Base-by-base conservation (phyloP, 2,113 vertebrate genomes). In the Gambusia affinis region DNA sequence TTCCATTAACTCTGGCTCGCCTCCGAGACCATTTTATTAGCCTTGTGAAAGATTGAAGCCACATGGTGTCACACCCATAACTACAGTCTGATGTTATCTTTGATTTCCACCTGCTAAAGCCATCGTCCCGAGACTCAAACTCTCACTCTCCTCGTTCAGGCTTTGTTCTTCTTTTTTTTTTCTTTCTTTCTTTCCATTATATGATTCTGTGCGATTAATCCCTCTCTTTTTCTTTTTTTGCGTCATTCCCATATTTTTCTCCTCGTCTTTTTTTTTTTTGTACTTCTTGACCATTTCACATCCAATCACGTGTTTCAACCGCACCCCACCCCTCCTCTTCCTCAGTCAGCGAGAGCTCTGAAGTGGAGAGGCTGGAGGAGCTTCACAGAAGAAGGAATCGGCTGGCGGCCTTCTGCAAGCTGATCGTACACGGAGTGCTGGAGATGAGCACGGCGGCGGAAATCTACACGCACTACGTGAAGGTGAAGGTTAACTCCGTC, bases 381-480 rank as follows among this genome's bases (percentile, higher is more conserved):
- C 91, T 97, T 73, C 94, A 96, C 88, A 93, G 72, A 39, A 94
- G 94, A 8, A 92, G 96, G 70, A 94, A 90, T 64, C 92, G 96
- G 75, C 95, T 98, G 22, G 95, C 96, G 24, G 96, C 95, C 1
- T 97, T 93, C 91, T 96, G 96, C 92, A 97, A 96, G 66, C 93
- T 98, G 70, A 94, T 97, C 10, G 90, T 95, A 4, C 94, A 93
- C 37, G 91, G 96, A 2, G 95, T 97, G 80, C 92, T 97, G 75
- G 96, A 97, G 92, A 96, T 96, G 94, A 91, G 94, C 87, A 87
- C 93, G 70, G 96, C 95, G 0, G 94, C 96, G 0, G 95, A 96
- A 81, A 90, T 98, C 90, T 96, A 95, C 88, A 96, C 94, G 88
- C 88, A 95, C 82, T 98, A 97, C 77, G 92, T 96, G 90, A 96